phyloP scores from a whole-genome alignment of 2,797 vertebrate genomes.

The Bradypodion pumilum region DNA sequence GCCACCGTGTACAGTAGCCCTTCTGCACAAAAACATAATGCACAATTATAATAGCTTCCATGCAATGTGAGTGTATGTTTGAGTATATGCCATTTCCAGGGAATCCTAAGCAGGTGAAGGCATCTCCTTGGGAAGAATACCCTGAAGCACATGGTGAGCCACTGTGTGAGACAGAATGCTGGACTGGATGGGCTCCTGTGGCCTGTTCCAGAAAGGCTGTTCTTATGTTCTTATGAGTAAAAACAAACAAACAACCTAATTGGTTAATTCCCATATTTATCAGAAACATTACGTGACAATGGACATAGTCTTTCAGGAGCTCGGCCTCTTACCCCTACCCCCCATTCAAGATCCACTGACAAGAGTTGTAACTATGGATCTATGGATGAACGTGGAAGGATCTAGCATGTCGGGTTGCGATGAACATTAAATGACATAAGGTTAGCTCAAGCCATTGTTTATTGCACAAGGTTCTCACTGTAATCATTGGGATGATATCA shows the following conservation, averaged over 20 bases:
- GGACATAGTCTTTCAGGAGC: not conserved
- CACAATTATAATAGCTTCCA: conserved; percentile 20
- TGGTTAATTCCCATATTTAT: conserved; percentile 29
- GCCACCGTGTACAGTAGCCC: conserved; percentile 28
- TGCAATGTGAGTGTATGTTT: conserved; percentile 10
- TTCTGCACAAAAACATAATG: conserved; percentile 28
- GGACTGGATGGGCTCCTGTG: no score
- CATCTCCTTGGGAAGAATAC: no score
- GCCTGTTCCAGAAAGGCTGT: no score
- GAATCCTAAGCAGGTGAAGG: no score
- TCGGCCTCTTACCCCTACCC: not conserved
- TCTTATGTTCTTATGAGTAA: no score
- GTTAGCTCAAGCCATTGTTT: not conserved
- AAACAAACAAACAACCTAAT: no score
- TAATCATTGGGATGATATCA: not conserved
- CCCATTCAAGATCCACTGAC: not conserved
- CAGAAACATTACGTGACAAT: conserved; percentile 1
- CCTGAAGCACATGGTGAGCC: no score
- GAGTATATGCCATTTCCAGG: no score
- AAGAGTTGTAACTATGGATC: not conserved
- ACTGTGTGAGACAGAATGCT: no score
- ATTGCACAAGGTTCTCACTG: not conserved
- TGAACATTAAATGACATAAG: not conserved
- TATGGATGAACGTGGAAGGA: not conserved
- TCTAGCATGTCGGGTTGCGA: not conserved